Evolutionary conservation across 2,113 vertebrate species (phyloP), one percentile per base, ranked within the genome.

Genomic region (Atrichornis clamosus): DNA sequence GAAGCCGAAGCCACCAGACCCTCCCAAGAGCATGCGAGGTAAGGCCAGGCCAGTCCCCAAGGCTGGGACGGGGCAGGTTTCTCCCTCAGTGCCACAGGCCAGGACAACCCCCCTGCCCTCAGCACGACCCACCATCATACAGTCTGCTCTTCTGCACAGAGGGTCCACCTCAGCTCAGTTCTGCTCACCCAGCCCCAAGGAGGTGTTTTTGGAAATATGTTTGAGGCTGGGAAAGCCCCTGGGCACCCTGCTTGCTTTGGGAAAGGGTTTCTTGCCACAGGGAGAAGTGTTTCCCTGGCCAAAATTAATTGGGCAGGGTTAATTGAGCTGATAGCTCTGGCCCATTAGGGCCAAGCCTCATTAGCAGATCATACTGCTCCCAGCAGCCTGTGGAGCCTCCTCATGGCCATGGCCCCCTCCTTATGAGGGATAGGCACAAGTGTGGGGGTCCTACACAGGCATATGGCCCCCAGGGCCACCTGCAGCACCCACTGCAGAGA

Each of bases 11-110:
- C 69, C 82, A 28, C 89, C 65, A 88, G 84, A 96, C 5, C 73
- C 95, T 81, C 95, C 95, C 0, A 8, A 97, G 87, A 96, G 42
- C 76, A 97, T 97, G 72, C 52, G 7, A 97, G 97, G 97, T 97
- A 97, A 97, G 96, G 64, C 68, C 15, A 9, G 65, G 37, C 20
- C 59, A 2, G 1, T 37, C 52, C 64, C 65, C 62, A 14, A 9
- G 50, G 60, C 22, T 13, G 12, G 39, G n/a, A 10, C 58, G 47
- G 37, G 75, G 32, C 59, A 59, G 19, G 24, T 18, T 60, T 64
- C 30, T 72, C 49, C 32, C 33, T 37, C 27, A 56, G 17, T 26
- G 23, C 22, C 60, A 1, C 11, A 22, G 24, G 26, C 46, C 18
- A 62, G 47, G 64, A 55, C 41, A 81, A 12, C 13, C n/a, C 21